Conservation (phyloP, 2,797 vertebrate species). For the Galagoides demidoff region DNA sequence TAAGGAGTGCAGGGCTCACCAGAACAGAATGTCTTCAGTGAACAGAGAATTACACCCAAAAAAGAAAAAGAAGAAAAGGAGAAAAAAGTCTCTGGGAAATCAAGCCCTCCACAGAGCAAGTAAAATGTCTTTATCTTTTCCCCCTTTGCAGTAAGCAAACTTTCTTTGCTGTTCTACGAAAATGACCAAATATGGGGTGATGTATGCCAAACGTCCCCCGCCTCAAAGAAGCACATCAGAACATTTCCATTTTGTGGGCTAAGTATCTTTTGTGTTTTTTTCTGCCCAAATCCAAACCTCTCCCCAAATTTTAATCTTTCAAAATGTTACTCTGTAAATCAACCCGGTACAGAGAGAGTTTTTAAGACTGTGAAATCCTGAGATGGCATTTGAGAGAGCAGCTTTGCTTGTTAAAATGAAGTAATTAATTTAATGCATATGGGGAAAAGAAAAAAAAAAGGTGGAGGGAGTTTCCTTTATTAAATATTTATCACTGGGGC, state of each 20-base stretch:
- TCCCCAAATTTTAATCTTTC: slow-evolving; percentile 40
- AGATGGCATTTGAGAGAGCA: slow-evolving; percentile 59
- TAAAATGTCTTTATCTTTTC: slow-evolving; percentile 80
- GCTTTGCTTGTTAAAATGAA: slow-evolving; percentile 75
- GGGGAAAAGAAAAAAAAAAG: slow-evolving; percentile 55
- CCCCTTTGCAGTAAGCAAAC: slow-evolving; percentile 39
- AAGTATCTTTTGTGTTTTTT: neutral
- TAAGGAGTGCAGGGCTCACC: slow-evolving; percentile 84
- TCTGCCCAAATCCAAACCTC: neutral
- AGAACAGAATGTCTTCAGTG: slow-evolving; percentile 83
- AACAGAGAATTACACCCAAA: slow-evolving; percentile 80
- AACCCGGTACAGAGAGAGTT: slow-evolving; percentile 46
- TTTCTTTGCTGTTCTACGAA: neutral
- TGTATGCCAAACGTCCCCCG: neutral
- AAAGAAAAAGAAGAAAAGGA: slow-evolving; percentile 45
- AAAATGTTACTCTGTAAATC: slow-evolving; percentile 53
- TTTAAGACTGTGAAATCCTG: slow-evolving; percentile 70
- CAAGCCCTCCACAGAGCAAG: slow-evolving; percentile 49
- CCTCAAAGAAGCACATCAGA: neutral
- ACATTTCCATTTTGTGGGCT: neutral
- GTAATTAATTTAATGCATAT: slow-evolving; percentile 62
- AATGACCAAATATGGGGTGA: slow-evolving; percentile 17
- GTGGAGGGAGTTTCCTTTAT: slow-evolving; percentile 77
- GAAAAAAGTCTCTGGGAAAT: slow-evolving; percentile 70
- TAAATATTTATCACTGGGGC: slow-evolving; percentile 77